These are phyloP conservation scores for Ctenopoma kingsleyae DNA, from an alignment of 2,797 vertebrate genomes.

Conservation along the genomic window DNA sequence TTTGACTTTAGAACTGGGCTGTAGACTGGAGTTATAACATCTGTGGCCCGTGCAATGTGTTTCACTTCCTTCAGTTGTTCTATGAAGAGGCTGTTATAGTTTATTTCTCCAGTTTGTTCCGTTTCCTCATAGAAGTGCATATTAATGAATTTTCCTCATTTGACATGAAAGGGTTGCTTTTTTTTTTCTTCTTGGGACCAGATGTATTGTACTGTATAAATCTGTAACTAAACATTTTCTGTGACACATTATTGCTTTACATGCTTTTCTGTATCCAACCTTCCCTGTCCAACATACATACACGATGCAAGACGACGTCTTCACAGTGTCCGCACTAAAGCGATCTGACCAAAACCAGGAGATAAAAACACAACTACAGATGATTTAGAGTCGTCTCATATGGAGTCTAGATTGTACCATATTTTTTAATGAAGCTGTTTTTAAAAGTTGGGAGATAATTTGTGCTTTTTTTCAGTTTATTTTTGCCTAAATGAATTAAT, in stretches of 20 bases:
- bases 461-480: no score
- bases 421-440: no score
- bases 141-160: background rate
- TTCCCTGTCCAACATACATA: background rate
- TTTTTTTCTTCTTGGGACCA: slow-evolving; percentile 63
- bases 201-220: slow-evolving; percentile 54
- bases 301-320: slow-evolving; percentile 6
- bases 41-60: slow-evolving; percentile 30
- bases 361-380: slow-evolving; percentile 9
- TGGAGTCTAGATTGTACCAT: slow-evolving; percentile 30
- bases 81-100: slow-evolving; percentile 15
- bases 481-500: background rate
- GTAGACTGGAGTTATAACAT: background rate
- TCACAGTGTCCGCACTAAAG: slow-evolving; percentile 3
- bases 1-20: background rate
- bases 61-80: background rate
- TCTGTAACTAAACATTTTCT: background rate
- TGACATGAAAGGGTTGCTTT: background rate
- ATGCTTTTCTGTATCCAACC: slow-evolving; percentile 1
- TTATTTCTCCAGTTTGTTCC: slow-evolving; percentile 33
- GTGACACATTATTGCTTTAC: slow-evolving; percentile 39
- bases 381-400: background rate
- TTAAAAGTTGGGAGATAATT: no score
- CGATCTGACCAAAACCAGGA: slow-evolving; percentile 58
- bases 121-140: slow-evolving; percentile 33